Conservation (phyloP, 2,797 vertebrate genomes). For the Rhinella marina region DNA sequence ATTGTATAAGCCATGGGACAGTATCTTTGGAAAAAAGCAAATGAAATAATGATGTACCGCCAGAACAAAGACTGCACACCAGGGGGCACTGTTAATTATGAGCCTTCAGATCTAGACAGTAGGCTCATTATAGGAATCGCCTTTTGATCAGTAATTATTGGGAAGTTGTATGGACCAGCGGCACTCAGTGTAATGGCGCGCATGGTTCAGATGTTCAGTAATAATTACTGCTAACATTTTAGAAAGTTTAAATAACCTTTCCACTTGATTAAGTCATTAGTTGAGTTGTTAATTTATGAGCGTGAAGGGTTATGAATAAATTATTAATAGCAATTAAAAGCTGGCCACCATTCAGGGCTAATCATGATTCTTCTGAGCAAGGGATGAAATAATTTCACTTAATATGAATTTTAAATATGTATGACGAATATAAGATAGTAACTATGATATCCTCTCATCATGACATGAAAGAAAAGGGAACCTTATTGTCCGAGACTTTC, state of each 20-base stretch:
- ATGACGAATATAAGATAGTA: slow-evolving; percentile 12
- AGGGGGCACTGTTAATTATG: slow-evolving; percentile 20
- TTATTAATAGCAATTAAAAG: slow-evolving; percentile 52
- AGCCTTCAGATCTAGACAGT: neutral
- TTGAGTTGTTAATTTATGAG: slow-evolving; percentile 50
- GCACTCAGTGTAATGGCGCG: neutral
- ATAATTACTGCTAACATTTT: slow-evolving; percentile 43
- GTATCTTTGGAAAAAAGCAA: neutral
- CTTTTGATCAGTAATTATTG: slow-evolving; percentile 33
- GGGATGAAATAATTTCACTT: slow-evolving; percentile 1
- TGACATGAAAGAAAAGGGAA: neutral
- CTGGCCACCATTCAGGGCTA: slow-evolving; percentile 33
- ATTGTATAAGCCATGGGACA: neutral
- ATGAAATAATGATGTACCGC: neutral
- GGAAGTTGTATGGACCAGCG: neutral
- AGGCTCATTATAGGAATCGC: slow-evolving; percentile 9
- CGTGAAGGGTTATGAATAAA: slow-evolving; percentile 42
- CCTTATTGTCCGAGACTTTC: neutral
- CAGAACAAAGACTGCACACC: slow-evolving; percentile 10
- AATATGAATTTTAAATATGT: slow-evolving; percentile 21
- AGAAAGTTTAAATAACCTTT: slow-evolving; percentile 55
- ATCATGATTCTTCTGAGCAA: neutral
- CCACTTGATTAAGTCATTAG: slow-evolving; percentile 51
- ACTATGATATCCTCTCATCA: neutral
- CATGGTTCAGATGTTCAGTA: neutral